Conservation (phyloP, 2,888 invertebrate genomes). For the Drosophila sordidula region DNA sequence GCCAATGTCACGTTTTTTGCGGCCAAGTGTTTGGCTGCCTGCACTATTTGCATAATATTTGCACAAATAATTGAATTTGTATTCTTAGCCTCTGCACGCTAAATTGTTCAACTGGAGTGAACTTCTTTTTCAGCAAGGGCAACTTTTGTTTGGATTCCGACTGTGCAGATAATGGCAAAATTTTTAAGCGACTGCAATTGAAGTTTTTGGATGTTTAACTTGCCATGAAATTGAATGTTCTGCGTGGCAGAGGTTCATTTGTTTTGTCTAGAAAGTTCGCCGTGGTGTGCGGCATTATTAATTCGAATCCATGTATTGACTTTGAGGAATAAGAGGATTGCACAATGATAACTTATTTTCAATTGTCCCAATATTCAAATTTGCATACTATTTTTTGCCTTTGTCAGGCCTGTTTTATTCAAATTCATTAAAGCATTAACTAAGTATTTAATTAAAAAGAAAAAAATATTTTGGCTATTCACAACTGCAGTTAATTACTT, state of each 20-base stretch:
- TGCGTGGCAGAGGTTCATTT: slow-evolving; percentile 38
- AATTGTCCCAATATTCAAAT: too few relatives aligned
- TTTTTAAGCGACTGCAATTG: slow-evolving; percentile 67
- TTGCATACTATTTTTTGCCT: too few relatives aligned
- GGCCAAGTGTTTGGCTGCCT: slow-evolving; percentile 33
- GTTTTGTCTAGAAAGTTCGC: slow-evolving; percentile 40
- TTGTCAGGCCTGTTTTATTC: too few relatives aligned
- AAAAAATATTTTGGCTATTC: too few relatives aligned
- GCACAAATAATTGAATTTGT: slow-evolving; percentile 83
- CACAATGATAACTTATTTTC: not conserved
- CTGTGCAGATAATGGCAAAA: slow-evolving; percentile 63
- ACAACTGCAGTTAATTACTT: too few relatives aligned
- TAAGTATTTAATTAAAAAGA: too few relatives aligned
- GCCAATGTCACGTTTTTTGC: slow-evolving; percentile 64
- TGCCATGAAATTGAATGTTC: slow-evolving; percentile 75
- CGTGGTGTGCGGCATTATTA: not conserved
- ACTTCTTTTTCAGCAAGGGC: slow-evolving; percentile 30
- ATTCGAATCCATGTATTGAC: not conserved
- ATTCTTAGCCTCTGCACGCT: slow-evolving; percentile 26
- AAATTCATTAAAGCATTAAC: too few relatives aligned
- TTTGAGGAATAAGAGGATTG: not conserved
- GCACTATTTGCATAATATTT: slow-evolving; percentile 83
- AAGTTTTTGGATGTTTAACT: slow-evolving; percentile 67
- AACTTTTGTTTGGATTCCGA: slow-evolving; percentile 32
- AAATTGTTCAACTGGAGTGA: slow-evolving; percentile 42